phyloP scores from a whole-genome alignment of 37 sponge, comb jelly and placozoan species.

The Tethya wilhelma region DNA sequence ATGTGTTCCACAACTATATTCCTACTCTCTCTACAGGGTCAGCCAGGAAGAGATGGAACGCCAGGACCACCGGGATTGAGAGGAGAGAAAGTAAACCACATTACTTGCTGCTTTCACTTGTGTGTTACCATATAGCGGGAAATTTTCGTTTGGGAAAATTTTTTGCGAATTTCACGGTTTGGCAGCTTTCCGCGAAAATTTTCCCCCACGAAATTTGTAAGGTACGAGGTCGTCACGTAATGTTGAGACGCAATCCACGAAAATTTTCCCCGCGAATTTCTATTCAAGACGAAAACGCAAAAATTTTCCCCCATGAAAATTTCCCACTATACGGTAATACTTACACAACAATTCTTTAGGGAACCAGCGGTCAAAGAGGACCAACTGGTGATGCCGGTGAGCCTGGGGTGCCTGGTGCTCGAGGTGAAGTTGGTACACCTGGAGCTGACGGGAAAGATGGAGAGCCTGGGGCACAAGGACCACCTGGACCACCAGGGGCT shows the following conservation, averaged over 20 bases:
- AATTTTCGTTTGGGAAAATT: no score
- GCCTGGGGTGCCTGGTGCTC: constrained; percentile 41
- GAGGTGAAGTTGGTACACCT: constrained; percentile 56
- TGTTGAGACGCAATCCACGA: no score
- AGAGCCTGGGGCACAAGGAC: constrained; percentile 40
- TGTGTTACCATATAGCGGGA: no score
- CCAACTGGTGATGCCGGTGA: constrained; percentile 62
- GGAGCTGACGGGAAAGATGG: constrained; percentile 51
- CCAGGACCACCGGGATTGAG: constrained; percentile 61
- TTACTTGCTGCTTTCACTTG: neutral
- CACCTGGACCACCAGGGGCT: constrained; percentile 58
- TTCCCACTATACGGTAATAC: no score
- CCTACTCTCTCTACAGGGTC: constrained; percentile 31
- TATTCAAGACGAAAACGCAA: no score
- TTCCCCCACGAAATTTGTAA: no score
- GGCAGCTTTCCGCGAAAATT: no score
- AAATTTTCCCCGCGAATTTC: no score
- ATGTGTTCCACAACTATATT: neutral
- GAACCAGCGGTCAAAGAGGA: constrained; percentile 53
- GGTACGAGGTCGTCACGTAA: no score
- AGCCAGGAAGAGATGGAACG: constrained; percentile 61
- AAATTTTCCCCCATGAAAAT: no score
- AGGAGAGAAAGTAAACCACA: constrained; percentile 54
- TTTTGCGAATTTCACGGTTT: no score
- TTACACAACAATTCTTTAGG: constrained; percentile 20